Conservation (phyloP, 2,113 vertebrate genomes). For the Syngnathus scovelli region DNA sequence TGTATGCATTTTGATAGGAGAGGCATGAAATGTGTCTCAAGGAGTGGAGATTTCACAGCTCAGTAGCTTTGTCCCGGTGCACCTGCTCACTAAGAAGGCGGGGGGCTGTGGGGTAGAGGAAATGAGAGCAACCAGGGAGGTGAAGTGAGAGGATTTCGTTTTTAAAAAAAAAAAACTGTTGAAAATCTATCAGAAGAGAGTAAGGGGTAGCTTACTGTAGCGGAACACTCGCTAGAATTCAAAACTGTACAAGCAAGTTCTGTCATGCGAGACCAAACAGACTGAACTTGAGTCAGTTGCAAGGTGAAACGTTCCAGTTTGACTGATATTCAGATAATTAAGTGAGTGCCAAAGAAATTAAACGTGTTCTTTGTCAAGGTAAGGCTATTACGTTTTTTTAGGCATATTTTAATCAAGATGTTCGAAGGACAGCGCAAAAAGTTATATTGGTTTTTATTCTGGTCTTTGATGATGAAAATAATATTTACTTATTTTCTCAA, state of each 20-base stretch:
- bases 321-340: background rate
- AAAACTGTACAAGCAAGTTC: background rate
- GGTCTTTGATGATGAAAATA: too few relatives aligned
- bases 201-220: constrained; percentile 1
- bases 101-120: constrained; percentile 10
- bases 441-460: too few relatives aligned
- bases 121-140: constrained; percentile 27
- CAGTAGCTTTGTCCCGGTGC: constrained; percentile 58
- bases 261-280: background rate
- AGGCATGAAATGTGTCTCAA: constrained; percentile 52
- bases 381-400: background rate
- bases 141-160: constrained; percentile 22
- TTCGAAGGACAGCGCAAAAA: background rate
- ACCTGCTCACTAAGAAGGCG: constrained; percentile 55
- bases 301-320: background rate
- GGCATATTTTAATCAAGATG: background rate
- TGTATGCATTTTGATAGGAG: constrained; percentile 29
- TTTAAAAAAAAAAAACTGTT: constrained; percentile 13
- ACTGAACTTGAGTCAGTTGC: background rate
- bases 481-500: too few relatives aligned
- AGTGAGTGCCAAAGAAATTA: background rate
- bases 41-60: constrained; percentile 60
- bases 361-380: too few relatives aligned
- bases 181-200: constrained; percentile 31
- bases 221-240: constrained; percentile 3